These are phyloP conservation scores for Falco punctatus DNA, from an alignment of 2,113 vertebrate species.

Conservation along the genomic window DNA sequence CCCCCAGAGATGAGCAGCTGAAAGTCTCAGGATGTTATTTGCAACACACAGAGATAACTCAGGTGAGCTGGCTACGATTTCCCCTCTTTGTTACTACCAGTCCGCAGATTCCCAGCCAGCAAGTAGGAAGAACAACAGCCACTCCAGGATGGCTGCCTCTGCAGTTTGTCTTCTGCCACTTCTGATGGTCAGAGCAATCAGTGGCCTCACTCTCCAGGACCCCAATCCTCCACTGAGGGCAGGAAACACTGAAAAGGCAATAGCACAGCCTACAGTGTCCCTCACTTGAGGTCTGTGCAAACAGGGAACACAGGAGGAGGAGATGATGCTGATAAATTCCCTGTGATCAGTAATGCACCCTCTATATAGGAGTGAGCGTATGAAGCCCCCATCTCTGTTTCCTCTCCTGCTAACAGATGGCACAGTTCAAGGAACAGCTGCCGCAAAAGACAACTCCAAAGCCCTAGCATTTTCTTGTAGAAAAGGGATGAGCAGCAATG, in stretches of 20 bases:
- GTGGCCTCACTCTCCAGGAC: neutral
- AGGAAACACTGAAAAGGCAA: neutral
- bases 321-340: neutral
- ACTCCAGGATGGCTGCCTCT: neutral
- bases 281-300: neutral
- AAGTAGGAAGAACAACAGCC: neutral
- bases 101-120: neutral
- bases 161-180: neutral
- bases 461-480: neutral
- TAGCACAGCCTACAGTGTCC: neutral
- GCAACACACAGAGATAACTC: neutral
- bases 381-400: neutral
- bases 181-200: neutral
- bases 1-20: neutral
- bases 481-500: neutral
- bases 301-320: neutral
- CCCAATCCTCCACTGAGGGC: neutral
- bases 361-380: accelerated
- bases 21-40: neutral
- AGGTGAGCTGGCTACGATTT: neutral
- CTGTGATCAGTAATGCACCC: neutral
- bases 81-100: neutral
- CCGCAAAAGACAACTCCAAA: neutral
- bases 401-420: neutral
- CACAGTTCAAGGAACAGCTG: neutral